These are phyloP conservation scores for Okapia johnstoni DNA, from an alignment of 2,113 vertebrate species.

Conservation along the genomic window DNA sequence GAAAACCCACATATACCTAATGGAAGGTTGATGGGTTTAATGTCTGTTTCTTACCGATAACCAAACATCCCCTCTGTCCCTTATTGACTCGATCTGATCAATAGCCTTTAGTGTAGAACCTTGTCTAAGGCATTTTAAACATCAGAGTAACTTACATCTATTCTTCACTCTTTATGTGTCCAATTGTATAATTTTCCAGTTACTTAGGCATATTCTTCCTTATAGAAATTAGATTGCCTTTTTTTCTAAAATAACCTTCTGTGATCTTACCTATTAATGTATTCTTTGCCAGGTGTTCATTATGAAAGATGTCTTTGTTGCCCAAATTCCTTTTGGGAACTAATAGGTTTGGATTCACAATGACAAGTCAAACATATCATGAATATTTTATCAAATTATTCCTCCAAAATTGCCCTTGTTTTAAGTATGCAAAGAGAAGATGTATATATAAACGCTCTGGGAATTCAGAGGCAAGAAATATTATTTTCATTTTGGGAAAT, in stretches of 20 bases:
- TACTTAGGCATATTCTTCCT: not conserved
- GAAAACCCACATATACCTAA: not conserved
- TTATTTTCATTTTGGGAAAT: not conserved
- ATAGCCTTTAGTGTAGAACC: not conserved
- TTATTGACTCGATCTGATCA: slow-evolving; percentile 38
- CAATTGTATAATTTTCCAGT: not conserved
- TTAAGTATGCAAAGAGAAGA: not conserved
- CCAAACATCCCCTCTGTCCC: not conserved
- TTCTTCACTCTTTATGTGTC: not conserved
- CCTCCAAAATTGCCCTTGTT: not conserved
- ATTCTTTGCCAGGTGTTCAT: not conserved
- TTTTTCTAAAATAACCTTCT: not conserved
- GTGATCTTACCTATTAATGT: not conserved
- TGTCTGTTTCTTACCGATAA: slow-evolving; percentile 18
- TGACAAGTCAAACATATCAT: not conserved
- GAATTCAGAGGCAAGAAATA: not conserved
- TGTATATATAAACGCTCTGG: not conserved
- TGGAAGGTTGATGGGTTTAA: slow-evolving; percentile 16
- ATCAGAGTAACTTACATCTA: not conserved
- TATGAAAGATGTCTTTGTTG: not conserved
- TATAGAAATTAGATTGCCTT: not conserved
- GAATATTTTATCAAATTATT: not conserved
- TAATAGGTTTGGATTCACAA: not conserved
- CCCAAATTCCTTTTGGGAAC: not conserved
- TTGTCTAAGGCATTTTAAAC: slow-evolving; percentile 5